Evolutionary conservation across 1,140 invertebrate species (phyloP), one percentile per base, ranked within the genome.

Genomic region (Cephus cinctus): DNA sequence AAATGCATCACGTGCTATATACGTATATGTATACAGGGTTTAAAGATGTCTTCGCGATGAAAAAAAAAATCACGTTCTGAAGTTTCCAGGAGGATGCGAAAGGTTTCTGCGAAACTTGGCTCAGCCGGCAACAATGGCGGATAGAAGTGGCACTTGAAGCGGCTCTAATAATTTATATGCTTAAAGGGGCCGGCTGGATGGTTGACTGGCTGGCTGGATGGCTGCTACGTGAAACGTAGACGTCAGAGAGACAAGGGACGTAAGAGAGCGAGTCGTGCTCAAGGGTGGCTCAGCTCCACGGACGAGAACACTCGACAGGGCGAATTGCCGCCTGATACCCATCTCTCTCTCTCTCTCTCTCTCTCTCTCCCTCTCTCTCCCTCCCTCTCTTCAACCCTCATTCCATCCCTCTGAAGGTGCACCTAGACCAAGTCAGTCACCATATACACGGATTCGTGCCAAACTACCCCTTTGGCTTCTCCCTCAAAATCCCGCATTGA

Each of bases 141-240:
- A 64, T 67, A 34, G 51, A 50, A 69, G 66, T 69, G 63, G 61
- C 63, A 48, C 63, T 69, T 64, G 61, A 69, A 57, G 52, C 59
- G 54, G 63, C 60, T 67, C 64, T 68, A 68, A 68, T 68, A 67
- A 68, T 68, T 68, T 68, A 68, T 68, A 68, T 65, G 65, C 65
- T 68, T 65, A 68, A 68, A 66, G 62, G 59, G 60, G 56, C 57
- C 57, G 45, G 52, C 47, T 51, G 53, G 45, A 40, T 18, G 34
- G 39, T 25, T 25, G 32, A 15, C 23, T 38, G 6, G 45, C 21
- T 6, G 20, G 18, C 36, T 16, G 5, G 21, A 30, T 21, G 57
- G 54, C 52, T 67, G n/a, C n/a, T n/a, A n/a, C n/a, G n/a, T 68
- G 65, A 66, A 68, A 67, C 59, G 56, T 68, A 66, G 63, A 68